Conservation (phyloP, 1,140 invertebrate genomes). For the Brachionus paranguensis region DNA sequence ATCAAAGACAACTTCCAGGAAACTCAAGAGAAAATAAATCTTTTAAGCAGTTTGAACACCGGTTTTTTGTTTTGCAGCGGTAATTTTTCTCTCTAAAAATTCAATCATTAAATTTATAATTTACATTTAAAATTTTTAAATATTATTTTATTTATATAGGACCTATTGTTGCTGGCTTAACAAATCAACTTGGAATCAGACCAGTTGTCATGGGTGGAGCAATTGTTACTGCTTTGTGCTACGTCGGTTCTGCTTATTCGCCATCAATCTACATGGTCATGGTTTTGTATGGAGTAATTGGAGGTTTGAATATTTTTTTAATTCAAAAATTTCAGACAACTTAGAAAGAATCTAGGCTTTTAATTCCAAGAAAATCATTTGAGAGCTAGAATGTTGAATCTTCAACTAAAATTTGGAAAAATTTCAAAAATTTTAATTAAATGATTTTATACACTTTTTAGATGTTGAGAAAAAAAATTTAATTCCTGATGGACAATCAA, state of each 20-base stretch:
- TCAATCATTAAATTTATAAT: no score
- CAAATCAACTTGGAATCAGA: conserved; percentile 79
- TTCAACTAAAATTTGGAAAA: no score
- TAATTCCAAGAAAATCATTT: no score
- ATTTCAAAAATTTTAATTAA: no score
- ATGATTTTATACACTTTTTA: no score
- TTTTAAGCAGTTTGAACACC: conserved; percentile 14
- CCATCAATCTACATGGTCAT: conserved; percentile 69
- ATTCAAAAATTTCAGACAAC: not conserved
- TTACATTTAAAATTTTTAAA: not conserved
- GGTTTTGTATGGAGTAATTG: conserved; percentile 71
- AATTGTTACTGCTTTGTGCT: conserved; percentile 67
- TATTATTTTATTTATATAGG: conserved; percentile 56
- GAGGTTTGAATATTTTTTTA: conserved; percentile 45
- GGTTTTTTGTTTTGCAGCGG: conserved; percentile 36
- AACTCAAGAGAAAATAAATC: not conserved
- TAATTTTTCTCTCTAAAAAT: not conserved
- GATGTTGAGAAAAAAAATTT: not conserved
- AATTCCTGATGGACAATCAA: not conserved
- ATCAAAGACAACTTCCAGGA: not conserved
- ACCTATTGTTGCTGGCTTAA: conserved; percentile 79
- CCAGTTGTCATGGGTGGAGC: conserved; percentile 76
- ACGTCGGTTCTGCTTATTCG: conserved; percentile 71
- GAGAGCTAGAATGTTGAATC: no score
- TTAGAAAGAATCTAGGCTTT: no score